Evolutionary conservation across 2,113 vertebrate species (phyloP), one percentile per base, ranked within the genome.

Genomic region (Pluvialis apricaria): DNA sequence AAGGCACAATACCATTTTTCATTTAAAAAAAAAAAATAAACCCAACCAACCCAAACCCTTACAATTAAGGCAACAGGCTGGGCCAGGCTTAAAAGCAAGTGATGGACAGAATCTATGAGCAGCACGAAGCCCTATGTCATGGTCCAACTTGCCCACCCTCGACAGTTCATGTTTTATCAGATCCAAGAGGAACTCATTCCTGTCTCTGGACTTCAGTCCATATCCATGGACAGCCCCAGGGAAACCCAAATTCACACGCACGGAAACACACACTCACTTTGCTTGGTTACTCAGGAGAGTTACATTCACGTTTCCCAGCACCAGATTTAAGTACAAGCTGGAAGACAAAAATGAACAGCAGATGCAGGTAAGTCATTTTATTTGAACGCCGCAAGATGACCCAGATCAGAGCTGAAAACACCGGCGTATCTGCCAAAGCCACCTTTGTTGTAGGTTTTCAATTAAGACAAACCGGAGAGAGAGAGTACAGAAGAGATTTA

Each of bases 251-350:
- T 19, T 32, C 26, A 45, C 24, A 40, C 0, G 0, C 0, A 1
- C 1, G 6, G 49, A 54, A 52, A 71, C 6, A 0, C 42, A 61
- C 86, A 97, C 98, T 98, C 97, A 99, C 99, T 99, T 99, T 86
- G 99, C 99, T 96, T 99, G 99, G 93, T 99, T 99, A 97, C 98
- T 99, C 96, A 99, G 99, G 42, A 99, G 99, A 12, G 99, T 99
- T 55, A 99, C 99, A 25, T 99, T 99, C 96, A 99, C 99, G 0
- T 99, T 99, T 82, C 99, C 99, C 51, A 99, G 98, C 82, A 99
- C 99, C 95, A 99, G 97, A 92, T 98, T 99, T 92, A 99, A 97
- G 97, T 99, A 99, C 55, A 99, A 97, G 68, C 99, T 99, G 95
- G 88, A 98, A 98, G 80, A 95, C 36, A 97, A 96, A 98, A 86